These are phyloP conservation scores for Trichoplusia ni DNA, from an alignment of 1,140 invertebrate genomes.

Conservation along the genomic window DNA sequence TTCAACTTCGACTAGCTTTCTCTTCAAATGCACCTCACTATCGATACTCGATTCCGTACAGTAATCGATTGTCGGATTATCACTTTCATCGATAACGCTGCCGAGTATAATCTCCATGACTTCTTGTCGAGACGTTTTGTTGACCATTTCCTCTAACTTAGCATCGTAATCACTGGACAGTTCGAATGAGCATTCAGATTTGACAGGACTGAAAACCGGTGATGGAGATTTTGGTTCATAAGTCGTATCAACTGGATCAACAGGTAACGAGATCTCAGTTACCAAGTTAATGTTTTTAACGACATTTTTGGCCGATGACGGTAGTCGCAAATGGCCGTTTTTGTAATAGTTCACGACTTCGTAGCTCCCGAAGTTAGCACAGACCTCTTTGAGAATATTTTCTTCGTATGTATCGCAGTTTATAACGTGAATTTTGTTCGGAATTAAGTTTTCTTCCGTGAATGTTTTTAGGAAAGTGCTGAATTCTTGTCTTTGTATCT, in stretches of 20 bases:
- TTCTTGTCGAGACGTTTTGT: constrained; percentile 68
- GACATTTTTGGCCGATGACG: constrained; percentile 49
- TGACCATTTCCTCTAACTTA: constrained; percentile 75
- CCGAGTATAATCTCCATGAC: constrained; percentile 77
- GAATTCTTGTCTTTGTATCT: constrained; percentile 60
- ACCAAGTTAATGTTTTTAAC: constrained; percentile 61
- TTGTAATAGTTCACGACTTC: constrained; percentile 67
- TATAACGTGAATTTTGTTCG: constrained; percentile 60
- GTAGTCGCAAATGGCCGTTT: constrained; percentile 64
- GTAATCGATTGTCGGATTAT: constrained; percentile 70
- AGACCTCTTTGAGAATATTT: constrained; percentile 58
- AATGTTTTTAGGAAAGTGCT: constrained; percentile 55
- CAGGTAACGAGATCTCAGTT: constrained; percentile 59
- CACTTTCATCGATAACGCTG: constrained; percentile 53
- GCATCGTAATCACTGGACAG: constrained; percentile 67
- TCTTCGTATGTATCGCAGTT: constrained; percentile 74
- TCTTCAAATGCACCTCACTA: constrained; percentile 49
- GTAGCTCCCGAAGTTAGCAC: constrained; percentile 50
- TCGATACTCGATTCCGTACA: constrained; percentile 63
- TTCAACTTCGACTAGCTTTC: constrained; percentile 56
- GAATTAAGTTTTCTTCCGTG: constrained; percentile 30
- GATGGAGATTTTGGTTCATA: constrained; percentile 37
- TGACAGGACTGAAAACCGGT: constrained; percentile 65
- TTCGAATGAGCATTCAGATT: constrained; percentile 75
- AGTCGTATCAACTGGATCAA: constrained; percentile 55